phyloP scores from a whole-genome alignment of 2,113 vertebrate genomes.

The Rhabdomys dilectus region DNA sequence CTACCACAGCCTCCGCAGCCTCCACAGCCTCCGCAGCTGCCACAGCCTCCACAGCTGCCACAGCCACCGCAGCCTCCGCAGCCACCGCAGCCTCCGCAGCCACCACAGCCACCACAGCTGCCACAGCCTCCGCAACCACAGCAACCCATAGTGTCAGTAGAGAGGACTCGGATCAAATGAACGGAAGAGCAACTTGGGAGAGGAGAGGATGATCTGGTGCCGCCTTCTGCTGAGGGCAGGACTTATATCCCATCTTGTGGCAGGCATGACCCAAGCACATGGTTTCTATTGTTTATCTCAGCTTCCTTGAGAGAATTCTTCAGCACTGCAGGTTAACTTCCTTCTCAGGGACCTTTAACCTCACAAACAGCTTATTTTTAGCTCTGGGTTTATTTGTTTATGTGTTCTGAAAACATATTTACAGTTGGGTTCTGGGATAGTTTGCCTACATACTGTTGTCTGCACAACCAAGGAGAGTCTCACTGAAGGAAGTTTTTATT shows the following conservation, averaged over 20 bases:
- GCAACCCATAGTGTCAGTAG: not conserved
- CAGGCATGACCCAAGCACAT: not conserved
- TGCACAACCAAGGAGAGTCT: not conserved
- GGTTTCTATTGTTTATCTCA: not conserved
- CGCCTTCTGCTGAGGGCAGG: not conserved
- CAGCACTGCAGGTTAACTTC: not conserved
- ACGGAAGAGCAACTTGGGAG: not conserved
- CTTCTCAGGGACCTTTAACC: not conserved
- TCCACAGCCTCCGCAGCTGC: not conserved
- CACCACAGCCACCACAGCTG: fast-evolving
- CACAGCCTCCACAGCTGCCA: fast-evolving
- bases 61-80: fast-evolving
- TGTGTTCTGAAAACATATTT: not conserved
- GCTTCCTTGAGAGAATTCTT: not conserved
- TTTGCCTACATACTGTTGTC: not conserved
- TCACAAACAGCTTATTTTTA: not conserved
- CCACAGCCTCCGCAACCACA: not conserved
- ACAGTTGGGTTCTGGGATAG: not conserved
- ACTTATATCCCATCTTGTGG: not conserved
- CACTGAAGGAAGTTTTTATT: not conserved
- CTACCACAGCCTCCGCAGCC: not conserved
- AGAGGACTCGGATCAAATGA: not conserved
- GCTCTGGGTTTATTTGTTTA: not conserved
- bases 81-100: not conserved
- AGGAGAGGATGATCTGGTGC: not conserved